Percentiles rank a stretch among this genome's conserved stretches.
Evolutionary conservation across 2,113 vertebrate species (phyloP).

Genomic region (Physeter macrocephalus): DNA sequence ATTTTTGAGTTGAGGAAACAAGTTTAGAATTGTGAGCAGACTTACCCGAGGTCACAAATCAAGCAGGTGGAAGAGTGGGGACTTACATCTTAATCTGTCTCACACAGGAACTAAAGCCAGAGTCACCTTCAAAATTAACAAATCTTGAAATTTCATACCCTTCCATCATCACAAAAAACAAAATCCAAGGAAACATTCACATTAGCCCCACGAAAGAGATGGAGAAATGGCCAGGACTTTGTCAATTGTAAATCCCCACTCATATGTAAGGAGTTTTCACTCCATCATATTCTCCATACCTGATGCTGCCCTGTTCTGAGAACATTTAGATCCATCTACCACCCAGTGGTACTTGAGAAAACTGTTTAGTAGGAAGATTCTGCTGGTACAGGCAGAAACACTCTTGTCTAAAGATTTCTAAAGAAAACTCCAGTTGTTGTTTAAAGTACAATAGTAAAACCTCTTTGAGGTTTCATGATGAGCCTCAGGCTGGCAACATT

Average conservation of each 20-base stretch:
- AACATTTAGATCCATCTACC: too few relatives aligned
- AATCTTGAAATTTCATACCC: background rate
- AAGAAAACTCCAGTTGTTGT: background rate
- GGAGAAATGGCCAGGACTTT: background rate
- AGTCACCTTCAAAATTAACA: background rate
- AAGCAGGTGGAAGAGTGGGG: background rate
- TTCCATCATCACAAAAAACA: background rate
- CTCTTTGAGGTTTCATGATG: background rate
- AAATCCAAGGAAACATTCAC: background rate
- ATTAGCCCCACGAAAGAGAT: background rate
- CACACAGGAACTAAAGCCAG: background rate
- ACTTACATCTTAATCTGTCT: background rate
- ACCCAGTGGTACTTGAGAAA: background rate
- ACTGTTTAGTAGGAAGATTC: background rate
- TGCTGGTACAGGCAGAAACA: background rate
- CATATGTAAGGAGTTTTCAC: background rate
- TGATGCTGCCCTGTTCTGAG: background rate
- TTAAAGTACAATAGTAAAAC: background rate
- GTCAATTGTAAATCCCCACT: background rate
- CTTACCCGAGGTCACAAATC: background rate
- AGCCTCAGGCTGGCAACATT: background rate
- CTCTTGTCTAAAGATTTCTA: background rate
- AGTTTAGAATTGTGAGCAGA: background rate
- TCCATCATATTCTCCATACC: background rate
- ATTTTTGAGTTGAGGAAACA: constrained; percentile 6